Conservation (phyloP, 2,888 invertebrate species). For the Liposcelis brunnea region DNA sequence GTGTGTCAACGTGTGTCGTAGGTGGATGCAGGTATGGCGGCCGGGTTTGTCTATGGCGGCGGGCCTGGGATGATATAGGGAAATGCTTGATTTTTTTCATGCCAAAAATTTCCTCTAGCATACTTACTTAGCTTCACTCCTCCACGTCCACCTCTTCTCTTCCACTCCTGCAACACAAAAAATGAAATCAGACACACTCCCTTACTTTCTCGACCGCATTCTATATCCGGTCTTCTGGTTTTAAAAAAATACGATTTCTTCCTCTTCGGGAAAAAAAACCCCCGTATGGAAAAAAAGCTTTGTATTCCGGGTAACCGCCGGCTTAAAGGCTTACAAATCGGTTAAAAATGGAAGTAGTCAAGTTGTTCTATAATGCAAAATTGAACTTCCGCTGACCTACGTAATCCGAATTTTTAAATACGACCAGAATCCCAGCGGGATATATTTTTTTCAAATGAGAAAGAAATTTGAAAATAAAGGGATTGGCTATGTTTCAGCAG, state of each 20-base stretch:
- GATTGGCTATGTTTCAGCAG: conserved; percentile 5
- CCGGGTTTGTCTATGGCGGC: no score
- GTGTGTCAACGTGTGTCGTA: no score
- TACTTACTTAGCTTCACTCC: no score
- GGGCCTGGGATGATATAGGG: no score
- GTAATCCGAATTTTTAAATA: conserved; percentile 10
- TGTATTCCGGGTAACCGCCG: conserved; percentile 1
- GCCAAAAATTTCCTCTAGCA: no score
- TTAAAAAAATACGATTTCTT: not conserved
- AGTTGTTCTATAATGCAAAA: conserved; percentile 9
- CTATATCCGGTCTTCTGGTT: no score
- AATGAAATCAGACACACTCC: no score
- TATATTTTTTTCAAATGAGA: conserved; percentile 8
- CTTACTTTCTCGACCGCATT: no score
- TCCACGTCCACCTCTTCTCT: no score
- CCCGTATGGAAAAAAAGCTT: not conserved
- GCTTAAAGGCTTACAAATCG: conserved; percentile 8
- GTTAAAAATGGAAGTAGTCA: conserved; percentile 7
- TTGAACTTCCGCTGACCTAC: conserved; percentile 7
- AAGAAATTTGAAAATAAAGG: conserved; percentile 9
- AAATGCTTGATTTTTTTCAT: no score
- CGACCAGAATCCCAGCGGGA: conserved; percentile 6
- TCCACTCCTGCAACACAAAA: no score
- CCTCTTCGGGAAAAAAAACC: not conserved
- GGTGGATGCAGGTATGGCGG: no score